Conservation (phyloP, 2,113 vertebrate genomes). For the Pseudolaguvia tuberculata region DNA sequence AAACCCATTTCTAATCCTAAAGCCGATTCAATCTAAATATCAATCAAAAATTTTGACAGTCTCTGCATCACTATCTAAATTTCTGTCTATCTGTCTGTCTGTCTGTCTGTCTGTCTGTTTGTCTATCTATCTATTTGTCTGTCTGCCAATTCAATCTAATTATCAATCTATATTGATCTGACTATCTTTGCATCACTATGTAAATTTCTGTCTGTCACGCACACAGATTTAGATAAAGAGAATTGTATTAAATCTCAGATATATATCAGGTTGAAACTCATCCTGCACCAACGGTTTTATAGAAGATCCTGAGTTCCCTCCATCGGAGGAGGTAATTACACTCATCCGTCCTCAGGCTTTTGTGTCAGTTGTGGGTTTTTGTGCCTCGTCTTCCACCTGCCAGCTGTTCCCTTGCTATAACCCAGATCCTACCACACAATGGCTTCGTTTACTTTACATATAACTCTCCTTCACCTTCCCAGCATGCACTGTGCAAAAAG, state of each 20-base stretch:
- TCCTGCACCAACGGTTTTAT: constrained; percentile 74
- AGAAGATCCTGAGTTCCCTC: constrained; percentile 78
- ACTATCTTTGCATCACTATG: background rate
- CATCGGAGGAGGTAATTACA: constrained; percentile 93
- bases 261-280: constrained; percentile 65
- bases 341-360: constrained; percentile 87
- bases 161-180: background rate
- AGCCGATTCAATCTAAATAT: background rate
- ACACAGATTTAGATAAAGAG: background rate
- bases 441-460: constrained; percentile 40
- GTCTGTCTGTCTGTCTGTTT: background rate
- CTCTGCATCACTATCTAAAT: background rate
- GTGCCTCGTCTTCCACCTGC: constrained; percentile 62
- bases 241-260: constrained; percentile 1
- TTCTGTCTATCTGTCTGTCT: background rate
- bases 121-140: background rate
- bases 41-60: background rate
- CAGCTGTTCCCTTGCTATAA: constrained; percentile 73
- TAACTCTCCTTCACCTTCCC: constrained; percentile 25
- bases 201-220: background rate
- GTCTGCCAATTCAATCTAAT: too few species aligned
- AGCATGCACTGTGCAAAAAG: constrained; percentile 24
- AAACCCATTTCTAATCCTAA: too few species aligned
- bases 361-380: constrained; percentile 63
- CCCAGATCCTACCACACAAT: constrained; percentile 39